Base-by-base conservation (phyloP, 2,113 vertebrate genomes). In the Festucalex cinctus region DNA sequence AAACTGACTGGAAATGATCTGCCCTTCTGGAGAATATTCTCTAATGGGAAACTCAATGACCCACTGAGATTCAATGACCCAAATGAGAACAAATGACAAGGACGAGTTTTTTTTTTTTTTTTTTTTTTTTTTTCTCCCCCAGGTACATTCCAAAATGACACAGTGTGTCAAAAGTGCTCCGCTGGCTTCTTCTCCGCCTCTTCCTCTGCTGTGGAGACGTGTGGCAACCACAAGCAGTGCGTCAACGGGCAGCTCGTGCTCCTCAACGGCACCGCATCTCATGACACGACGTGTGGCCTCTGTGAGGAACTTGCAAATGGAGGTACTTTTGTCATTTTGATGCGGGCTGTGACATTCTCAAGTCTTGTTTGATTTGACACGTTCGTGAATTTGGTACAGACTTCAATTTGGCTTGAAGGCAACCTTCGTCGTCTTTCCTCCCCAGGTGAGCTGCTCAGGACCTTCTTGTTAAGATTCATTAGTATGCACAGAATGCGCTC, bases 141-240 rank as follows among this genome's bases (percentile, higher is more conserved):
- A 93, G 91, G 91, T 51, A 89, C 88, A 0, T 12, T 43, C 3
- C 5, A 69, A 5, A 61, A 0, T 0, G 7, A 93, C 78, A 92
- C 91, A 0, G 73, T 79, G 20, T 93, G 91, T 84, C 69, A 77
- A 63, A 63, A 0, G 22, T 92, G 92, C 54, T 9, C 74, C 0
- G 36, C 53, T 0, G 91, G 88, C 3, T 85, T 13, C 63, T 92
- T 90, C 68, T 92, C 92, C 12, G 53, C 2, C 8, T 71, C 67
- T 0, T 75, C 63, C 0, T 91, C 91, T 9, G 74, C 77, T 0
- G n/a, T 57, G 9, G 71, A 83, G 2, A 1, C 39, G 14, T 92
- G 91, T 54, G 56, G 65, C 32, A 80, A 79, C 37, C 89, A 92
- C 44, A 78, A 74, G 1, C 17, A 75, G 8, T 93, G 91, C 37